Conservation (phyloP, 2,888 invertebrate genomes). For the Volucella bombylans region DNA sequence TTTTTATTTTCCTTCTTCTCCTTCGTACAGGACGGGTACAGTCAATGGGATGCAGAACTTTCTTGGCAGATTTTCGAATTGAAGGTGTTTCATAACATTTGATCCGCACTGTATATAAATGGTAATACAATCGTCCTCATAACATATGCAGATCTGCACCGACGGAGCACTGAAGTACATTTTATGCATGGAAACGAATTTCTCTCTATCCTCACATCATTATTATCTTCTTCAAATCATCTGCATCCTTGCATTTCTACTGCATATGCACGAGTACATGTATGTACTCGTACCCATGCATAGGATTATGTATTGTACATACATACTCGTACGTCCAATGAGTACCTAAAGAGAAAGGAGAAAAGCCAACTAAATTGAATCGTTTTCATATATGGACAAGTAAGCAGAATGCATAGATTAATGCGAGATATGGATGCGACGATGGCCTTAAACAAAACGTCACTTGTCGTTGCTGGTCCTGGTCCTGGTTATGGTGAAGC, state of each 20-base stretch:
- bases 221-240: conserved; percentile 59
- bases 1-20: neutral
- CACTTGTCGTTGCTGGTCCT: conserved; percentile 24
- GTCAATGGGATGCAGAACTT: conserved; percentile 15
- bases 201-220: conserved; percentile 38
- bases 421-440: conserved; percentile 51
- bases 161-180: conserved; percentile 27
- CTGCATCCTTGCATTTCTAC: conserved; percentile 56
- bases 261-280: no score
- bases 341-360: conserved; percentile 2
- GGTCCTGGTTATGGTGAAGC: conserved; percentile 5
- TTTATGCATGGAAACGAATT: conserved; percentile 56
- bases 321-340: conserved; percentile 50
- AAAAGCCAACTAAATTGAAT: conserved; percentile 52
- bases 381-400: conserved; percentile 56
- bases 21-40: conserved; percentile 17
- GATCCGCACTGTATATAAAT: conserved; percentile 53
- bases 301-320: no score
- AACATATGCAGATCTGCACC: conserved; percentile 57
- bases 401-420: conserved; percentile 49
- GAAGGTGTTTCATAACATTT: conserved; percentile 34
- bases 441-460: conserved; percentile 50
- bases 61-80: neutral
- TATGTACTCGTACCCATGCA: no score
- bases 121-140: conserved; percentile 37